phyloP scores from a whole-genome alignment of 2,888 invertebrate species.

The Conomelus anceps region DNA sequence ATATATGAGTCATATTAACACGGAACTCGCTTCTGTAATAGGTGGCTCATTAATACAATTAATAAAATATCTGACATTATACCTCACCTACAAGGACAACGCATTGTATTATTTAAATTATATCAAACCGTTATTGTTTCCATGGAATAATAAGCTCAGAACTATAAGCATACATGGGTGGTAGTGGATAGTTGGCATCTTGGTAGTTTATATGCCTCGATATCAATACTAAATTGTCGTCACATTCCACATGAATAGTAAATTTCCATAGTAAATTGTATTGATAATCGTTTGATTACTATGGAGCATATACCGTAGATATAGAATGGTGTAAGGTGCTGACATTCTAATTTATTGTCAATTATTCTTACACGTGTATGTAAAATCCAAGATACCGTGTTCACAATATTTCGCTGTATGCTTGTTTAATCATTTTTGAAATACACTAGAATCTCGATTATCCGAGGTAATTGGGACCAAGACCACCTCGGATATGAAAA shows the following conservation, averaged over 20 bases:
- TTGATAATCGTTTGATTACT: not conserved
- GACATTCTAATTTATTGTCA: not conserved
- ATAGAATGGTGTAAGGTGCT: not conserved
- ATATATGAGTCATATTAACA: not conserved
- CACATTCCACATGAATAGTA: not conserved
- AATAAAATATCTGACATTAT: not conserved
- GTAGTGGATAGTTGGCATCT: no score
- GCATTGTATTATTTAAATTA: not conserved
- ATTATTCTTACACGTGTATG: not conserved
- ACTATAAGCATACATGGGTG: not conserved
- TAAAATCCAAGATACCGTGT: no score
- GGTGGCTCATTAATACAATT: not conserved
- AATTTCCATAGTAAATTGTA: not conserved
- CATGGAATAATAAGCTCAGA: no score
- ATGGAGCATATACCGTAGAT: not conserved
- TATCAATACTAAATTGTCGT: not conserved
- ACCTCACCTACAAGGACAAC: not conserved
- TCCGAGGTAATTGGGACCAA: no score
- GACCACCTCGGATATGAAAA: no score
- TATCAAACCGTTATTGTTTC: not conserved
- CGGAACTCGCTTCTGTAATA: not conserved
- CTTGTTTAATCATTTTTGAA: no score
- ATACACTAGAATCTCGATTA: no score
- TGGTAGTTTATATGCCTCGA: not conserved
- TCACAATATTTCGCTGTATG: no score